Percentiles rank a stretch among this genome's conserved stretches.
These are phyloP conservation scores for Benitochromis conjunctus DNA, from an alignment of 2,113 vertebrate species.

Conservation along the genomic window DNA sequence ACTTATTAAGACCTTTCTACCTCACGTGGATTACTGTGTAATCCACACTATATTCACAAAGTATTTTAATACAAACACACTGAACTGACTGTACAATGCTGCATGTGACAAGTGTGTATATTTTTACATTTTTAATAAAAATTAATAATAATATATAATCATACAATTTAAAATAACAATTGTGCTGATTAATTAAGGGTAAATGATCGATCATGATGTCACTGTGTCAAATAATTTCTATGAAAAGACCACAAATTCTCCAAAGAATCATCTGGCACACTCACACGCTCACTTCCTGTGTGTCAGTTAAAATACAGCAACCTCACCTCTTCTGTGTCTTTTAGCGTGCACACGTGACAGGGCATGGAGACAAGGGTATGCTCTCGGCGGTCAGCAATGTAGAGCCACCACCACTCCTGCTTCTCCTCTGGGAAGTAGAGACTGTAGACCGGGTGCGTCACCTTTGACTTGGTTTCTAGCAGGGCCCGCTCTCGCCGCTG, in stretches of 20 bases:
- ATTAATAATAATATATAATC: not conserved
- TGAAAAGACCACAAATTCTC: not conserved
- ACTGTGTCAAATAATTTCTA: not conserved
- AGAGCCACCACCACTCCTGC: slow-evolving; percentile 99
- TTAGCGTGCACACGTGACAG: slow-evolving; percentile 94
- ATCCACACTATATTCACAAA: not conserved
- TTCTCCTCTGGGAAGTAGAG: slow-evolving; percentile 98
- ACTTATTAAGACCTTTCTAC: not conserved
- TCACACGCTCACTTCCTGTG: not conserved
- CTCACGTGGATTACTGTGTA: not conserved
- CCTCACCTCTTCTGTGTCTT: slow-evolving; percentile 92
- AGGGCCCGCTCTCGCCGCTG: slow-evolving; percentile 92
- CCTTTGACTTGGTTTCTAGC: slow-evolving; percentile 96
- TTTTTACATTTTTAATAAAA: not conserved
- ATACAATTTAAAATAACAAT: not conserved
- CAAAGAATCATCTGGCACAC: not conserved
- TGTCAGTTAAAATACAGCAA: accelerated
- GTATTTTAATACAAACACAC: not conserved
- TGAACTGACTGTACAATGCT: not conserved
- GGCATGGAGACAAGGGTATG: slow-evolving; percentile 97
- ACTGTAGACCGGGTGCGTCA: slow-evolving; percentile 94
- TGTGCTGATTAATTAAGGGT: not conserved
- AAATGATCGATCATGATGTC: not conserved
- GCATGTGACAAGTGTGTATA: accelerated
- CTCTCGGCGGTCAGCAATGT: slow-evolving; percentile 93